Percentiles rank a stretch among this genome's conserved stretches.
Evolutionary conservation across 37 sponge, comb jelly and placozoan genomes (phyloP).

Genomic region (Cladorhizidae sp.): DNA sequence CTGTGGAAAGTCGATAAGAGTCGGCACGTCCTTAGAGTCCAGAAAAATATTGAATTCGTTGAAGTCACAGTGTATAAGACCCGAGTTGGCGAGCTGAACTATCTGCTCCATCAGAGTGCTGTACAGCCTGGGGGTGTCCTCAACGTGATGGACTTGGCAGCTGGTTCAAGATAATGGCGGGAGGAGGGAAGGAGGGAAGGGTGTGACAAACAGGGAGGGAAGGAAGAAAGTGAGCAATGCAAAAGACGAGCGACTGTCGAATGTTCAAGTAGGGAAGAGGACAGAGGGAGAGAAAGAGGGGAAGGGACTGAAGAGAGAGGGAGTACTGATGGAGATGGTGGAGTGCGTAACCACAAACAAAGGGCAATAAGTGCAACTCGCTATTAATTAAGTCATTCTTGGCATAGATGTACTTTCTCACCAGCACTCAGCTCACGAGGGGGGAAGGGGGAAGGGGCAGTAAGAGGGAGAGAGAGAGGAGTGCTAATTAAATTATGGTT

Average conservation of each 20-base stretch:
- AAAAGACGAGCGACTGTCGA: background rate
- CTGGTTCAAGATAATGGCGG: no score
- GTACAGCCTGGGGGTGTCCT: slow-evolving; percentile 58
- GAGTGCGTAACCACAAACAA: no score
- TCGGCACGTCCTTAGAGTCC: slow-evolving; percentile 79
- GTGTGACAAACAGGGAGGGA: no score
- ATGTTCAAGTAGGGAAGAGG: background rate
- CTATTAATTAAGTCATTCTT: no score
- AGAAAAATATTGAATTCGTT: slow-evolving; percentile 97
- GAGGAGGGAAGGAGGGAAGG: no score
- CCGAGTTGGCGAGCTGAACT: slow-evolving; percentile 76
- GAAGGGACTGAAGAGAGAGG: background rate
- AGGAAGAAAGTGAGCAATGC: no score
- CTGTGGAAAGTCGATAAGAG: slow-evolving; percentile 97
- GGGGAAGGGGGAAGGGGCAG: no score
- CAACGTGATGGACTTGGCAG: slow-evolving; percentile 69
- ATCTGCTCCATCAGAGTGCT: slow-evolving; percentile 80
- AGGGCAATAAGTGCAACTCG: no score
- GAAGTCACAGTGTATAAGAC: slow-evolving; percentile 98
- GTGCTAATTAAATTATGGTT: no score
- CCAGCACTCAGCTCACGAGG: no score
- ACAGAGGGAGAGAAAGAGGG: background rate
- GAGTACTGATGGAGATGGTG: background rate
- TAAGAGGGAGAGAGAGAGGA: no score
- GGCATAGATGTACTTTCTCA: no score